A percentile compares a stretch with the other conserved stretches of the same genome.
phyloP scores from a whole-genome alignment of 2,113 vertebrate species.

The Chaetorhynchus papuensis region DNA sequence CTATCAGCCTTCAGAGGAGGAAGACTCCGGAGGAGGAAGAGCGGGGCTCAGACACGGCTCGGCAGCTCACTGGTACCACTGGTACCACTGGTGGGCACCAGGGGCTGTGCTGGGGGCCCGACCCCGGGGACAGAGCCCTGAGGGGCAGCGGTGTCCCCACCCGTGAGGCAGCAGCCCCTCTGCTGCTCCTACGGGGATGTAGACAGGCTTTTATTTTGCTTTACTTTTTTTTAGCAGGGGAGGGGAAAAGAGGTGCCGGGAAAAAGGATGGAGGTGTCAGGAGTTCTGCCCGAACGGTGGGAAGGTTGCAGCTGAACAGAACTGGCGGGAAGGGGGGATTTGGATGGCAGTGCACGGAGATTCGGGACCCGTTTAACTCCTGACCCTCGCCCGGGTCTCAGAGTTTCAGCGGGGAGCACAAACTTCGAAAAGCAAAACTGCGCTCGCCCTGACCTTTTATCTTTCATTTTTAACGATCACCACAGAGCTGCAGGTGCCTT shows the following conservation, averaged over 20 bases:
- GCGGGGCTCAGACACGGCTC: background rate
- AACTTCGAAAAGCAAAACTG: background rate
- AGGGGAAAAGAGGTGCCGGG: rapidly evolving
- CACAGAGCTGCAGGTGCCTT: background rate
- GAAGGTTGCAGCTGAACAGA: background rate
- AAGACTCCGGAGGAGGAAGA: background rate
- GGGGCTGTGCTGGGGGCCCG: background rate
- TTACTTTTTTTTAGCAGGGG: rapidly evolving
- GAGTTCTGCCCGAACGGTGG: background rate
- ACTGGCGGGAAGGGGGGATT: background rate
- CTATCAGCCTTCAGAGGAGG: background rate
- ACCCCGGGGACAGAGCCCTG: background rate
- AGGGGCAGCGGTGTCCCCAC: no score
- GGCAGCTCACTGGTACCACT: background rate
- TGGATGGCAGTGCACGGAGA: rapidly evolving
- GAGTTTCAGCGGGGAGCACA: no score
- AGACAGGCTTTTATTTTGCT: background rate
- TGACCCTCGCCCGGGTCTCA: no score
- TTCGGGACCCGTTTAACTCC: rapidly evolving
- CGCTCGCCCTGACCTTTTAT: rapidly evolving
- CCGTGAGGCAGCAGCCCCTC: no score
- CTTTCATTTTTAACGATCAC: background rate
- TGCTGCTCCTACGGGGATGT: background rate
- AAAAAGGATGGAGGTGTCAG: background rate
- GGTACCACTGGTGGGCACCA: rapidly evolving